Base-by-base conservation (phyloP, 2,797 vertebrate species). In the Varecia variegata region DNA sequence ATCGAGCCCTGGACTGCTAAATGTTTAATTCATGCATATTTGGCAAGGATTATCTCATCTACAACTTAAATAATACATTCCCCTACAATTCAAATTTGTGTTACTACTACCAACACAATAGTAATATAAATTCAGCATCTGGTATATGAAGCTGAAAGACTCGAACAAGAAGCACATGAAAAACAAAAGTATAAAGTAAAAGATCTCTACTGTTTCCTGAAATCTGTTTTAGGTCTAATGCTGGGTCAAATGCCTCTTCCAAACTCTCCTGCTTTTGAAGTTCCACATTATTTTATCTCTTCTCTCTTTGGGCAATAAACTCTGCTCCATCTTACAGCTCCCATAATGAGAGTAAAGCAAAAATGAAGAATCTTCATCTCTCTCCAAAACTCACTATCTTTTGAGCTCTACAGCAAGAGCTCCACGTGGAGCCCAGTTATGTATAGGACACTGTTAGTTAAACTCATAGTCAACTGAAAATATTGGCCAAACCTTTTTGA, bases 11-110 rank as follows among this genome's bases (percentile, higher is more conserved):
- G 35, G 35, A 67, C 54, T 76, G 45, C 45, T 35, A 32, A n/a
- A 97, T 95, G 62, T 95, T 95, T 96, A 95, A 97, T 96, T 96
- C 86, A 95, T 95, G 54, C 4, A 21, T 21, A 18, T 82, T 96
- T 96, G 95, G 85, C 94, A 71, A 96, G 40, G 27, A 84, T 54
- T n/a, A 40, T 58, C 56, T 97, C 88, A 82, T 88, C 67, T 85
- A 45, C 65, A 89, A 77, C 38, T 52, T 97, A 76, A 97, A 92
- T 93, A 86, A 97, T 85, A 35, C 71, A 93, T 96, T 77, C n/a
- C 87, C 74, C 50, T 83, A 73, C 54, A 85, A 83, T 82, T 95
- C 68, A 86, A 52, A 81, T 84, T 88, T 95, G 90, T 43, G 43
- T 93, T 93, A 91, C 58, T 94, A 89, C 81, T 58, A 96, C 82